Conservation (phyloP, 2,888 invertebrate genomes). For the Lepetodrilus schrolli region DNA sequence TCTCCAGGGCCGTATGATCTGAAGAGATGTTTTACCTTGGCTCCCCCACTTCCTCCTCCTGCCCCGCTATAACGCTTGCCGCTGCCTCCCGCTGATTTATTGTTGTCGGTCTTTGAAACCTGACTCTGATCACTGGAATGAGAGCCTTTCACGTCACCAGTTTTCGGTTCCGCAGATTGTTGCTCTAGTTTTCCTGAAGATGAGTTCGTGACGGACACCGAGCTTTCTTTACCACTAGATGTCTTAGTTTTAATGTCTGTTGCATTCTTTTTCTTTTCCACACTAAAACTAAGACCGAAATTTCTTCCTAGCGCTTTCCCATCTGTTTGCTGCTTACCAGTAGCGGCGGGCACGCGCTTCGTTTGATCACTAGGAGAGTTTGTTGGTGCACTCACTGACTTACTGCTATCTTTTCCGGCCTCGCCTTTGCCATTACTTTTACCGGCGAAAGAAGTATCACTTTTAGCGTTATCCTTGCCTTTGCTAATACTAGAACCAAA, state of each 20-base stretch:
- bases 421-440: slow-evolving; percentile 33
- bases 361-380: background rate
- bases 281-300: too few relatives aligned
- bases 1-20: background rate
- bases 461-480: slow-evolving; percentile 33
- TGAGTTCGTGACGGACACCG: background rate
- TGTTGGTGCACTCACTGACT: background rate
- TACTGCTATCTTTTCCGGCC: slow-evolving; percentile 14
- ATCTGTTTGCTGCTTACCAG: background rate
- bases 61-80: background rate
- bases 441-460: slow-evolving; percentile 27
- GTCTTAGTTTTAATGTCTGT: slow-evolving; percentile 20
- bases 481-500: slow-evolving; percentile 29
- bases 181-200: background rate
- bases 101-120: slow-evolving; percentile 9
- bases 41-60: background rate
- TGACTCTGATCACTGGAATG: background rate
- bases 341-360: background rate
- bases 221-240: slow-evolving; percentile 16
- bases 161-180: slow-evolving; percentile 28
- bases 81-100: background rate
- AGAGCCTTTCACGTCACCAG: background rate
- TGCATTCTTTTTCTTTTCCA: slow-evolving; percentile 8
- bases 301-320: background rate
- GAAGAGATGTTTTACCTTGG: slow-evolving; percentile 23